Percentiles rank a stretch among this genome's conserved stretches.
Evolutionary conservation across 1,140 invertebrate genomes (phyloP).

Genomic region (Portunus trituberculatus): DNA sequence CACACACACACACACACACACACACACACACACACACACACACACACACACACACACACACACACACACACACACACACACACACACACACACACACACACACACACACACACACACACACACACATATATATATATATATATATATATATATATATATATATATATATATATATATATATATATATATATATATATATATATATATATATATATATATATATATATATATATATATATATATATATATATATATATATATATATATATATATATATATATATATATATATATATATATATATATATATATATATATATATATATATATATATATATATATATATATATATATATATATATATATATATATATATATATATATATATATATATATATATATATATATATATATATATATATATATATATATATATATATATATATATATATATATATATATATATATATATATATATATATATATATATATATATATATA

Average conservation of each 20-base stretch:
- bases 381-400: slow-evolving; percentile 29
- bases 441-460: neutral
- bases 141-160: too few relatives aligned
- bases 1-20: too few relatives aligned
- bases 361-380: slow-evolving; percentile 1
- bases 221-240: slow-evolving; percentile 17
- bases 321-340: slow-evolving; percentile 40
- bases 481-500: slow-evolving; percentile 38
- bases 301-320: slow-evolving; percentile 24
- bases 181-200: too few relatives aligned
- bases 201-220: slow-evolving; percentile 26
- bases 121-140: too few relatives aligned
- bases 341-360: slow-evolving; percentile 36
- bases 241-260: slow-evolving; percentile 2
- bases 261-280: too few relatives aligned
- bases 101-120: too few relatives aligned
- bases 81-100: too few relatives aligned
- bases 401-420: slow-evolving; percentile 34
- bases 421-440: slow-evolving; percentile 13
- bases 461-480: slow-evolving; percentile 39
- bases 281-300: slow-evolving; percentile 29
- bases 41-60: too few relatives aligned
- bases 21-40: too few relatives aligned
- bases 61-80: too few relatives aligned
- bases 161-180: too few relatives aligned